Evolutionary conservation across 2,113 vertebrate genomes (phyloP), one percentile per base, ranked within the genome.

Genomic region (Melanotaenia duboulayi): DNA sequence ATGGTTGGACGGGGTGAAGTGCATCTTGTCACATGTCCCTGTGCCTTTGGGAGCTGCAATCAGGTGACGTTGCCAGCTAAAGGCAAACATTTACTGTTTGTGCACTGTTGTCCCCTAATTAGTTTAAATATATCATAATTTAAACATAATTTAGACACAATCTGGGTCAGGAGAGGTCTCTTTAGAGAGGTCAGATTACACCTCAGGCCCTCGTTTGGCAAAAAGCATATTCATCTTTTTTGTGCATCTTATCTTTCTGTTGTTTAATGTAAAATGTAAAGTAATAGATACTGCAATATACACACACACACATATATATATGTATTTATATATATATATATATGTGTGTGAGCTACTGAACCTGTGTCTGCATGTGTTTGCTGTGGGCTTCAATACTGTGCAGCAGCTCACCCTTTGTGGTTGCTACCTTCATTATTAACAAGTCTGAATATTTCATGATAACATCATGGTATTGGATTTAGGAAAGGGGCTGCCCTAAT

Each of bases 381-480:
- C 49, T 46, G 35, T 46, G 24, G 55, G 55, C 60, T 11, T 39
- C 22, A 0, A 17, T 6, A 1, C 42, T 24, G 17, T 81, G 60
- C 52, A 51, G 78, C 78, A 70, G 56, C 76, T 84, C 65, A 59
- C 51, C 65, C 46, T 57, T 40, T 20, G 1, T 69, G 71, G 59
- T 62, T 81, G 56, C 68, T 76, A 65, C 65, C 49, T 92, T 78
- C 24, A 83, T 91, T 90, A 89, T 92, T 90, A 86, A 84, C 72
- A 78, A 64, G 58, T 61, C 82, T 91, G 78, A 90, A 91, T 90
- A 91, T 94, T 92, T 91, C 28, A 92, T 87, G 82, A 81, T 65
- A 84, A 83, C 84, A 88, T 88, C 82, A 74, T 82, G 71, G 65
- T 65, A n/a, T 24, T 51, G 60, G 86, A 82, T 35, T 48, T 66